Conservation (phyloP, 2,113 vertebrate genomes). For the Cygnus buccinator region DNA sequence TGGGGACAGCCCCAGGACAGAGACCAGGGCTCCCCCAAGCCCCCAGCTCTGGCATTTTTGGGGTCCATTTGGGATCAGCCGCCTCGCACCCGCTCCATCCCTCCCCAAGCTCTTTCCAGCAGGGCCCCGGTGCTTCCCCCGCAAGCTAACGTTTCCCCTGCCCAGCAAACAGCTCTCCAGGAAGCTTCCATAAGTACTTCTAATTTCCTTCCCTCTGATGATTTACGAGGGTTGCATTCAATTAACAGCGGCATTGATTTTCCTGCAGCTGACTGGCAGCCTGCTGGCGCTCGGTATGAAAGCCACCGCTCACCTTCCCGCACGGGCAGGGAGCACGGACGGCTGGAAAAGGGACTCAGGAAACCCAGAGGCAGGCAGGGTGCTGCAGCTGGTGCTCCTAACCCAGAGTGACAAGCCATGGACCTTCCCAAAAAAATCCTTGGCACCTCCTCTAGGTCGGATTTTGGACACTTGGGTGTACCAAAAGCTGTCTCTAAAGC, state of each 20-base stretch:
- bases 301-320: neutral
- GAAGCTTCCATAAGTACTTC: neutral
- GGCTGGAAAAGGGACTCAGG: neutral
- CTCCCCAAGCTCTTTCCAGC: neutral
- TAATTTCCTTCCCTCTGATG: constrained; percentile 20
- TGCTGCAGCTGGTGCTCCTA: neutral
- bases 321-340: neutral
- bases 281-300: constrained; percentile 32
- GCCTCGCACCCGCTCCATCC: neutral
- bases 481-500: neutral
- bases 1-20: neutral
- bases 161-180: neutral
- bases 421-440: neutral
- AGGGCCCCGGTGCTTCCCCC: neutral
- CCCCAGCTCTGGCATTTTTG: rapidly evolving
- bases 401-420: rapidly evolving
- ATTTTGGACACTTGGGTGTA: neutral
- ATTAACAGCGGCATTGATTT: constrained; percentile 63
- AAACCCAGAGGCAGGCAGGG: neutral
- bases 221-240: constrained; percentile 68
- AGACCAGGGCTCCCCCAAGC: neutral
- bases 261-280: constrained; percentile 42
- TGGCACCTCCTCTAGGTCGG: neutral
- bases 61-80: neutral
- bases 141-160: neutral